These are phyloP conservation scores for Deilephila elpenor DNA, from an alignment of 2,888 invertebrate species.

Conservation along the genomic window DNA sequence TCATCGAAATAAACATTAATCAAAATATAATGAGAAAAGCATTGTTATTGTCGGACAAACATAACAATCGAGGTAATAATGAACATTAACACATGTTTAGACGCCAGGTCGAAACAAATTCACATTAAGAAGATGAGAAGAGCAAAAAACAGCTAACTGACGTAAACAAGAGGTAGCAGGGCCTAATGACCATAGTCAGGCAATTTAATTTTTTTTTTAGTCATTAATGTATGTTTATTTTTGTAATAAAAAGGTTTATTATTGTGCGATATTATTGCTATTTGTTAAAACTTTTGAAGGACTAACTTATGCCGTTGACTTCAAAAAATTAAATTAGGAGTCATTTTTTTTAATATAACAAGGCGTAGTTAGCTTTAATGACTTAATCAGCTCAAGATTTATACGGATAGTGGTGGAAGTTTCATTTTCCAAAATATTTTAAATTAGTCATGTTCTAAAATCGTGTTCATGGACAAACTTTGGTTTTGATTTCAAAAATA, in stretches of 20 bases:
- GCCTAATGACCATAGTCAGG: constrained; percentile 3
- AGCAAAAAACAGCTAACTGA: not conserved
- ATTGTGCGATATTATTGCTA: constrained; percentile 1
- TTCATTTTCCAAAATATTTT: no score
- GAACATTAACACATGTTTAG: not conserved
- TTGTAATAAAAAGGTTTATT: not conserved
- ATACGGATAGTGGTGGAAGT: no score
- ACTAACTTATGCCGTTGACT: no score
- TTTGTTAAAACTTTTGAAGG: no score
- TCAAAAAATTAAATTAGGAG: no score
- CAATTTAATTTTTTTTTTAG: constrained; percentile 22
- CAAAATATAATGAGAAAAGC: not conserved
- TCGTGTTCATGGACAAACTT: no score
- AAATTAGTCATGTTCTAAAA: no score
- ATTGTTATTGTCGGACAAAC: not conserved
- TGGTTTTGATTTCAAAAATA: no score
- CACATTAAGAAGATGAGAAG: not conserved
- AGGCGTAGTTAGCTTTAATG: no score
- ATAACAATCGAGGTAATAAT: not conserved
- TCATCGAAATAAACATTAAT: no score
- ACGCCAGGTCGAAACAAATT: not conserved
- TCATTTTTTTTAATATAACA: no score
- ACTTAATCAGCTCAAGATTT: no score
- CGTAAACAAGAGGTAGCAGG: constrained; percentile 5
- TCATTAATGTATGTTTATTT: not conserved